Percentiles rank a stretch among this genome's conserved stretches.
Evolutionary conservation across 2,888 invertebrate species (phyloP).

Genomic region (Ephialtes manifestator): DNA sequence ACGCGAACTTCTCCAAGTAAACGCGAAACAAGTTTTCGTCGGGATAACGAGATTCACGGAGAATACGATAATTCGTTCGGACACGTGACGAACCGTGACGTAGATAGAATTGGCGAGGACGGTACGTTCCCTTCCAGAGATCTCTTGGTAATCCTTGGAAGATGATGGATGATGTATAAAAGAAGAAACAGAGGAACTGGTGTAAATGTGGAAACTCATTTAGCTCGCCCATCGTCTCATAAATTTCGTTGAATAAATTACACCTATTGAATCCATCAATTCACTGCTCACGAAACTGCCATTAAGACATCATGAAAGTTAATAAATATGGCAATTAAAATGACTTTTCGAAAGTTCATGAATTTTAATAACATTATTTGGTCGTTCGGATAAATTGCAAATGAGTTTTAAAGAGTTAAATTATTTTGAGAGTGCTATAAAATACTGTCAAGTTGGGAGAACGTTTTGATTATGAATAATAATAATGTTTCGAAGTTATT

Average conservation of each 20-base stretch:
- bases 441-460: not conserved
- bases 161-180: constrained; percentile 5
- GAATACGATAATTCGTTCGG: constrained; percentile 47
- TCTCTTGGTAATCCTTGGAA: constrained; percentile 6
- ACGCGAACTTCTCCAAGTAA: constrained; percentile 17
- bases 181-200: constrained; percentile 9
- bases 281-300: constrained; percentile 4
- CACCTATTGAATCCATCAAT: not conserved
- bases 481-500: too few relatives aligned
- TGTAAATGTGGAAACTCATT: not conserved
- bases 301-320: not conserved
- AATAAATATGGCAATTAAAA: not conserved
- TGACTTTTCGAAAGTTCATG: not conserved
- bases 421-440: not conserved
- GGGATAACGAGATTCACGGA: constrained; percentile 43
- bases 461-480: too few relatives aligned
- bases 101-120: constrained; percentile 63
- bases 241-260: constrained; percentile 9
- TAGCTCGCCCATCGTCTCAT: not conserved
- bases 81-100: constrained; percentile 51
- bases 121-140: constrained; percentile 47
- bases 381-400: not conserved
- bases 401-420: not conserved
- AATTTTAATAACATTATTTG: not conserved
- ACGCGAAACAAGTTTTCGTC: constrained; percentile 13